phyloP scores from a whole-genome alignment of 2,888 invertebrate species.

The Drosophila niveifrons region DNA sequence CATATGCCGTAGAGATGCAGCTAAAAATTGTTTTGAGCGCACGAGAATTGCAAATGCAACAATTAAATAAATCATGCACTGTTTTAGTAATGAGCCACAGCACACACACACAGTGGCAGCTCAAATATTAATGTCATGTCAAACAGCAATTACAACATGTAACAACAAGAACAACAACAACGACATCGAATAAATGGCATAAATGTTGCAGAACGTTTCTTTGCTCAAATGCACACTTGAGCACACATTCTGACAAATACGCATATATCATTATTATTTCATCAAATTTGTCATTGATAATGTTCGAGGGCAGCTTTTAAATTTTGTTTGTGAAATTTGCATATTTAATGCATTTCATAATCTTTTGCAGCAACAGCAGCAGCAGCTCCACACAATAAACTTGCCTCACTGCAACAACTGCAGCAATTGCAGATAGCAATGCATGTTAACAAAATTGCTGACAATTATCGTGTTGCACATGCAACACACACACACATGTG shows the following conservation, averaged over 20 bases:
- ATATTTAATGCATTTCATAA: constrained; percentile 48
- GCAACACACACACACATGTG: constrained; percentile 6
- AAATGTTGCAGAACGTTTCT: constrained; percentile 64
- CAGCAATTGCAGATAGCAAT: constrained; percentile 38
- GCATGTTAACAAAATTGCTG: constrained; percentile 69
- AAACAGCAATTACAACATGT: constrained; percentile 79
- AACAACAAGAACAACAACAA: constrained; percentile 44
- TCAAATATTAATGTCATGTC: constrained; percentile 80
- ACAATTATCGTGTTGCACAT: constrained; percentile 68
- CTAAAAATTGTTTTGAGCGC: constrained; percentile 8
- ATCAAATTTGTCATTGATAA: constrained; percentile 80
- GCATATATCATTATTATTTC: constrained; percentile 78
- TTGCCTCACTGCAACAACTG: not conserved
- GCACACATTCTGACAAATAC: constrained; percentile 70
- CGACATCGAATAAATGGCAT: constrained; percentile 45
- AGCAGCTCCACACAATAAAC: too few relatives aligned
- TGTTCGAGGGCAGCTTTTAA: constrained; percentile 40
- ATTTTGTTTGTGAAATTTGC: constrained; percentile 34
- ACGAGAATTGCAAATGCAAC: constrained; percentile 13
- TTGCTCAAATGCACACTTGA: constrained; percentile 66
- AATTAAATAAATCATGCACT: constrained; percentile 76
- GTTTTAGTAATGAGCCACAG: constrained; percentile 67
- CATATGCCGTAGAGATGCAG: constrained; percentile 24
- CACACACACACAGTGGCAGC: constrained; percentile 19
- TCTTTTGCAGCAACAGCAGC: constrained; percentile 22